Evolutionary conservation across 2,797 vertebrate genomes (phyloP), one percentile per base, ranked within the genome.

Genomic region (Pangasius macronema): DNA sequence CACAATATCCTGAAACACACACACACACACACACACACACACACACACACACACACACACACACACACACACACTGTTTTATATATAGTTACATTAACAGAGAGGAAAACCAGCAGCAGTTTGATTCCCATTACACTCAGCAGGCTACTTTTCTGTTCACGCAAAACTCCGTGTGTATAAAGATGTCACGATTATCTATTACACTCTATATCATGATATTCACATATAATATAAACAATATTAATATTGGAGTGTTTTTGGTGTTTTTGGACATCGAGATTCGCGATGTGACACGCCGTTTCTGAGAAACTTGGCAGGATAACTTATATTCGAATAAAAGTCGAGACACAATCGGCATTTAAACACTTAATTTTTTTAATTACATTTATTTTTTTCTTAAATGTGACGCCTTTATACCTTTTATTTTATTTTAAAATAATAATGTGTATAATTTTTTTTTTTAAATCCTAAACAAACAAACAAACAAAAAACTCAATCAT

Each of bases 1-100:
- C 67, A 14, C 39, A 88, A 87, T n/a, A 88, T 55, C 51, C 82
- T 22, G 0, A 39, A 24, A 53, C 20, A 57, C 76, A 80, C 51
- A 79, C 51, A 55, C 75, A 73, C 70, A 72, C 67, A 70, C 68
- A 22, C 33, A 53, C 18, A 55, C 76, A 79, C 51, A 79, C 51
- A 53, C 75, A 73, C 72, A 73, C 68, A 70, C 68, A 42, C 36
- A 72, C 67, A 70, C 68, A 22, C 33, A 53, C 18, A 55, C 76
- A 79, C 51, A 79, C 51, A 53, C 75, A 73, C 72, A 73, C 68
- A 70, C 68, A 42, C 36, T 18, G 13, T 5, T 27, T 7, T 39
- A 3, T 39, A 39, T 39, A 39, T 39, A 39, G 1, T 39, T 39
- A 39, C 39, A 1, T 13, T 22, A 16, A 53, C 33, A 42, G 61